These are phyloP conservation scores for Parasteatoda tepidariorum DNA, from an alignment of 1,140 invertebrate species.

Conservation along the genomic window DNA sequence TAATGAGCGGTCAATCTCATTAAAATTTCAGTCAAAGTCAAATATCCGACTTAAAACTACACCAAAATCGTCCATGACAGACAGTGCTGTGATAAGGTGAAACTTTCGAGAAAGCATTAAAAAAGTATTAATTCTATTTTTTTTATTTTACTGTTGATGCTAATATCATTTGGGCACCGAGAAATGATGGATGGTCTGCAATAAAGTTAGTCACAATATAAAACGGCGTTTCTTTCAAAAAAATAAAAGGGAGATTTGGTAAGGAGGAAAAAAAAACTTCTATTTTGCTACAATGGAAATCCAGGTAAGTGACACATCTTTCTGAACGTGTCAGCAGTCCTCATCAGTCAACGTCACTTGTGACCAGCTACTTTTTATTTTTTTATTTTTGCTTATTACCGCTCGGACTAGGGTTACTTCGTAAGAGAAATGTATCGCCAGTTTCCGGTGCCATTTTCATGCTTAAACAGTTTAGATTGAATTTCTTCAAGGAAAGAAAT, in stretches of 20 bases:
- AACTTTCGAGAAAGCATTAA: not conserved
- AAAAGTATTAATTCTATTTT: no score
- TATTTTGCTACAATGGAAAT: conserved; percentile 9
- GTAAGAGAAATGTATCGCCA: not conserved
- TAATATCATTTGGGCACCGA: conserved; percentile 45
- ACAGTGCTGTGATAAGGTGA: no score
- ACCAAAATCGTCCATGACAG: not conserved
- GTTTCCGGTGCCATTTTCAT: not conserved
- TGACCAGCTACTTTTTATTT: not conserved
- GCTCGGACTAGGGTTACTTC: conserved; percentile 14
- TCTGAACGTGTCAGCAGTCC: not conserved
- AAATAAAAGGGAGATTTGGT: not conserved
- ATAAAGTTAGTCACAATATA: conserved; percentile 2
- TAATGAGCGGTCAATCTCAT: not conserved
- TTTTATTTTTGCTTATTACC: not conserved
- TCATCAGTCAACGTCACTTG: conserved; percentile 41
- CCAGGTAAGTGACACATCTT: conserved; percentile 30
- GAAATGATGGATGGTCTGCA: conserved; percentile 23
- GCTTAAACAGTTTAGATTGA: not conserved
- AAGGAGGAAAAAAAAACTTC: not conserved
- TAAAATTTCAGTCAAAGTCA: not conserved
- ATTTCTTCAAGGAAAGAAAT: not conserved
- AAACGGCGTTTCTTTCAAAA: no score
- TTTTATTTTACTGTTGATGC: not conserved
- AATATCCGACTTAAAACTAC: not conserved